Percentiles rank a stretch among this genome's conserved stretches.
Conservation (phyloP, 2,797 vertebrate species). For the Prionace glauca region DNA sequence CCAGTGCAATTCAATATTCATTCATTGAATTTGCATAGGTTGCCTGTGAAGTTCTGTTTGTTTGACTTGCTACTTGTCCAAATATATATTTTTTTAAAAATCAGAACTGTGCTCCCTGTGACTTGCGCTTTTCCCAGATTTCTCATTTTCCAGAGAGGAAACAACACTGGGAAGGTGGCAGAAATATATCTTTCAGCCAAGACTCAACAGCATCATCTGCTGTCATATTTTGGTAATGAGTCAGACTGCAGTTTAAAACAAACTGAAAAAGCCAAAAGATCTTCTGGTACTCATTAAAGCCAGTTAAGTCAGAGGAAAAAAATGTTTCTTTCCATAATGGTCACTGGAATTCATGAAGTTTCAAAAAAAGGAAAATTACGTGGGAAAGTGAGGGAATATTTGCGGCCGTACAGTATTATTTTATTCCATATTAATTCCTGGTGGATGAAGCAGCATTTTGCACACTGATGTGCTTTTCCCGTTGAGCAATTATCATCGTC, state of each 20-base stretch:
- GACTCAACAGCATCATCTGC: neutral
- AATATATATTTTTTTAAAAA: no score
- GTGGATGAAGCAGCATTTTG: neutral
- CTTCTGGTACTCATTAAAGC: neutral
- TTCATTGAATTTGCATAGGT: neutral
- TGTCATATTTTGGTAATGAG: neutral
- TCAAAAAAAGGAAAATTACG: neutral
- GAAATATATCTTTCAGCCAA: neutral
- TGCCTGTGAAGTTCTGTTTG: neutral
- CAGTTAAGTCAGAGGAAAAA: neutral
- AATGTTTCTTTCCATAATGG: neutral
- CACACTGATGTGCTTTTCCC: no score
- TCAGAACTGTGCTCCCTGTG: neutral
- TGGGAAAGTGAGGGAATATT: neutral
- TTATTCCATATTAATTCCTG: neutral
- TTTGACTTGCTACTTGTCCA: neutral
- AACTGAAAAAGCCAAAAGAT: neutral
- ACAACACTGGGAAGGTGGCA: neutral
- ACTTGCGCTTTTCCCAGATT: neutral
- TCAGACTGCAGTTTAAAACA: neutral
- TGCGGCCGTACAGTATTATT: neutral
- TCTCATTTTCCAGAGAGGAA: neutral
- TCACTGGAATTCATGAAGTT: neutral
- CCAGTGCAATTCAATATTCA: neutral
- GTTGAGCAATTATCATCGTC: neutral